Evolutionary conservation across 2,888 invertebrate species (phyloP).

Genomic region (Lamellibrachia columna): DNA sequence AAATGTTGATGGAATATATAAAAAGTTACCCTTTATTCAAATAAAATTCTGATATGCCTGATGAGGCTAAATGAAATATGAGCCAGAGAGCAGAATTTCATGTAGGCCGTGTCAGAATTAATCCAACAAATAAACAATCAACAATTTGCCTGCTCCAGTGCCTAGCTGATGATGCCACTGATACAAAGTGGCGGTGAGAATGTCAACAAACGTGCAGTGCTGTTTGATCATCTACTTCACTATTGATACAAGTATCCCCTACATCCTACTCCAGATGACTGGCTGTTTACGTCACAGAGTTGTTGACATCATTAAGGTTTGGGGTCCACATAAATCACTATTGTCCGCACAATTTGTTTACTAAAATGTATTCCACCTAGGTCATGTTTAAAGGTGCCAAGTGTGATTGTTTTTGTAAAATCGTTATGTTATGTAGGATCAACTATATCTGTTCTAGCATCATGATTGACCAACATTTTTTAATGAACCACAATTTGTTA

Average conservation of each 20-base stretch:
- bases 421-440: too few relatives aligned
- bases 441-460: too few relatives aligned
- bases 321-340: too few relatives aligned
- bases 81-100: not conserved
- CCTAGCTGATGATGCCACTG: not conserved
- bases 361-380: too few relatives aligned
- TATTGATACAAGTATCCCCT: not conserved
- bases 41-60: not conserved
- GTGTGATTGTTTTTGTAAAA: too few relatives aligned
- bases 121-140: not conserved
- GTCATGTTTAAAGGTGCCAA: too few relatives aligned
- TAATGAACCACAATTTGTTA: too few relatives aligned
- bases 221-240: not conserved
- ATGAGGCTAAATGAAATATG: not conserved
- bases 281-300: not conserved
- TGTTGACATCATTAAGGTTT: too few relatives aligned
- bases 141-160: not conserved
- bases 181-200: not conserved
- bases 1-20: not conserved
- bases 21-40: not conserved
- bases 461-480: too few relatives aligned
- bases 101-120: not conserved
- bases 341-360: too few relatives aligned
- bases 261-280: not conserved
- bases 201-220: not conserved